Base-by-base conservation (phyloP, 1,140 invertebrate species). In the Venturia canescens region DNA sequence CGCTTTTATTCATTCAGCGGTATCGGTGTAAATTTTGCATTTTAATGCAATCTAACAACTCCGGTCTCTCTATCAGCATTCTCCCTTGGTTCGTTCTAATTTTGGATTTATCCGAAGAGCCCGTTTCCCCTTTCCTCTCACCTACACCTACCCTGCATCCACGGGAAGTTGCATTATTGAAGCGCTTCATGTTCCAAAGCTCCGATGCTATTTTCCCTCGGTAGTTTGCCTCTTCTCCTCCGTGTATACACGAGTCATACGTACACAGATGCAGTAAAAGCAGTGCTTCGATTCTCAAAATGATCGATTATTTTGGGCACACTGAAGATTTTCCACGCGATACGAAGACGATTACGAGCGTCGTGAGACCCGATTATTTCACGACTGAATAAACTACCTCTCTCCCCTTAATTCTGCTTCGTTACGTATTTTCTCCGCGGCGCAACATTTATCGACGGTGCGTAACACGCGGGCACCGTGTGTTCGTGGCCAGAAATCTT, bases 61-160 rank as follows among this genome's bases (percentile, higher is more conserved):
- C 72, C 15, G 63, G n/a, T 60, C 2, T 66, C 72, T 75, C 72
- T 23, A 60, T 75, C 72, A 29, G 63, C 63, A 75, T 75, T 27
- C 57, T 60, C 48, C 11, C 50, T 57, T 50, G 3, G 72, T 57
- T 31, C 15, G 72, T 60, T 75, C 72, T 75, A 57, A 75, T 57
- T 75, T n/a, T 13, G 72, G 48, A 27, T 75, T 66, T 27, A 60
- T 60, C 57, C 57, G 11, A 53, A 60, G 11, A 53, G 23, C 57
- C 57, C 57, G 13, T n/a, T n/a, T 16, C n/a, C 18, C 21, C 57
- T 60, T 18, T n/a, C 21, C 2, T 21, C 57, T 60, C 18, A 2
- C 23, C 21, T 3, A 18, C 57, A 16, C 21, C 18, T 21, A 4
- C 57, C 1, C 23, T 27, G 26, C 27, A 21, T 66, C 27, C 63